Base-by-base conservation (phyloP, 35 echinoderm and acorn worm species). In the Ophiothrix spiculata region DNA sequence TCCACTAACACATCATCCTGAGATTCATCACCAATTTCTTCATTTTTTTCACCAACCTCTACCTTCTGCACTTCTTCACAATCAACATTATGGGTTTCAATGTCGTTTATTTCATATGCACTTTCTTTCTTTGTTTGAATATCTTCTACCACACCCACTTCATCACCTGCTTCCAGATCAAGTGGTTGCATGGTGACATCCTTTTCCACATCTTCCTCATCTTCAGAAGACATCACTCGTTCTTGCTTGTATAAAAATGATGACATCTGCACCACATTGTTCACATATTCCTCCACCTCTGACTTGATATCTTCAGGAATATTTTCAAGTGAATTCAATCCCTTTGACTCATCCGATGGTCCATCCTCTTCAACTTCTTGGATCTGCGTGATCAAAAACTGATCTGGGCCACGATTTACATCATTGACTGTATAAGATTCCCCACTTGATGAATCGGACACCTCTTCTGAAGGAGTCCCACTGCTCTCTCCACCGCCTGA, bases 361-460 rank as follows among this genome's bases (percentile, higher is more conserved):
- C 83, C 32, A 36, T 75, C 63, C 28, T 82, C 63, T 42, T 38
- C 16, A 36, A 75, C 39, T 36, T 83, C 87, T 76, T 89, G 36
- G 35, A 79, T 87, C 25, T 87, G 64, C 31, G 38, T 40, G n/a
- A 87, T 87, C 39, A 21, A 39, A 87, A 78, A 78, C 32, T 87
- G 74, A 13, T 31, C n/a, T 31, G 37, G 75, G 29, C 77, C 77
- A 78, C 76, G 85, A 0, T 38, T 60, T 14, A 77, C 17, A 15
- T 88, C 86, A 64, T 77, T 88, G 17, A 88, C 76, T 39, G 56
- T 64, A 37, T 88, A 88, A 0, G 86, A 88, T 19, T 88, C 86
- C 0, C 86, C 86, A 69, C 86, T 88, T 28, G 86, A 88, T 35
- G 86, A 78, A 28, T 80, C 77, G 23, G 86, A 80, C 21, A 77